Base-by-base conservation (phyloP, 1,140 invertebrate species). In the Mercenaria mercenaria region DNA sequence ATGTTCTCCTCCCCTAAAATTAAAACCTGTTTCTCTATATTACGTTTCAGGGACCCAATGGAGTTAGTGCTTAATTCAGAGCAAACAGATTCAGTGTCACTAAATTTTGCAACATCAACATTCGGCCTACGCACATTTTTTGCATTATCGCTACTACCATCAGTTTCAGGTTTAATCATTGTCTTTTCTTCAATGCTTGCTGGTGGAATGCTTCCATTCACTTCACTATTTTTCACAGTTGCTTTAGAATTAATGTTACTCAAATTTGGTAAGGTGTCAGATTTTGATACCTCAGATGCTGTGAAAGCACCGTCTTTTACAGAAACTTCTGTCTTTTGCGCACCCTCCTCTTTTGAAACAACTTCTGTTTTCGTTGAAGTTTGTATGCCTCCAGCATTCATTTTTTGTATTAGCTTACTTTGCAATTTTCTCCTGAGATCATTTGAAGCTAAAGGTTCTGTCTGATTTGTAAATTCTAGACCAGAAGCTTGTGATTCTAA, bases 61-160 rank as follows among this genome's bases (percentile, higher is more conserved):
- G 86, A 88, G 26, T 59, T 41, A 8, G 56, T 50, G 41, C 88
- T 89, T 32, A 83, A 18, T 41, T 89, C 88, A 15, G 88, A 89
- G 74, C 81, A 89, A 43, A 89, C 80, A 23, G 88, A 89, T 34
- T 89, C 88, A 37, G 69, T 77, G 34, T 89, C 90, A 86, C 82
- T 91, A 59, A 52, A 56, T 72, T 81, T 89, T 26, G 37, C 64
- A 41, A 83, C 61, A 26, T 89, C 76, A 77, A 74, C 82, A 76
- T n/a, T 72, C 34, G 11, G 64, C 29, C 39, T 74, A 8, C 37
- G 37, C 4, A 64, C 41, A 50, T 10, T 29, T 52, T 56, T 79
- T 11, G 23, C 11, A n/a, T 26, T 76, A 52, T 56, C 76, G 29
- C 0, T 13, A 26, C 29, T 26, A 41, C 34, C 20, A 50, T 32